Evolutionary conservation across 1,140 invertebrate species (phyloP), one percentile per base, ranked within the genome.

Genomic region (Latrodectus geometricus): DNA sequence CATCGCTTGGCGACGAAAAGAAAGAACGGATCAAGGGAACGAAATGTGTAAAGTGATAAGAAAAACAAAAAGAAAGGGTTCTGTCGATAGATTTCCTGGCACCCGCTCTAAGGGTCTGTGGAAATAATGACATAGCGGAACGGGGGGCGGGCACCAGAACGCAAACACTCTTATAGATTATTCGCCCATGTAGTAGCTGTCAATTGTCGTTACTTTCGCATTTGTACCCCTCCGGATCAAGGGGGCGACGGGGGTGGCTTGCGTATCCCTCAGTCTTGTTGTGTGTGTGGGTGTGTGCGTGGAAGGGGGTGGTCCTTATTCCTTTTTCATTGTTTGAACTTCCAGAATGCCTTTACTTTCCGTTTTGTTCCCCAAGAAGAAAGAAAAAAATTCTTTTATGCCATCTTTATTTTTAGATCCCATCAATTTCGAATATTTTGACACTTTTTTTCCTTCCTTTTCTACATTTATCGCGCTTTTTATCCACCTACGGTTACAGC

Each of bases 141-240:
- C n/a, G 17, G 54, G 17, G 17, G 54, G 54, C 11, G 54, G 54
- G 11, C 11, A 61, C 54, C 11, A 61, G 54, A 61, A 61, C 54
- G 68, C 68, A 69, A 49, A 68, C 65, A 68, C 48, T 68, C 77
- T 79, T 79, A 79, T 79, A 68, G 77, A 79, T 79, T 69, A 66
- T 66, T 79, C 68, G 54, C 68, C 68, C 77, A 49, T 69, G 61
- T 79, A 79, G 77, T 79, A 79, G 77, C 77, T 79, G 77, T 79
- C 77, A 79, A 79, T 79, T 79, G 77, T 79, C 77, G 77, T 79
- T 79, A 79, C 77, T 79, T 79, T 79, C 77, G 77, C 77, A 79
- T 79, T 79, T 79, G 77, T 68, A 35, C 21, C 52, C 48, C 11
- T 17, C 54, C 17, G 11, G 54, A 14, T 61, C 11, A 61, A 17